Evolutionary conservation across 2,797 vertebrate species (phyloP).

Genomic region (Carcharodon carcharias): DNA sequence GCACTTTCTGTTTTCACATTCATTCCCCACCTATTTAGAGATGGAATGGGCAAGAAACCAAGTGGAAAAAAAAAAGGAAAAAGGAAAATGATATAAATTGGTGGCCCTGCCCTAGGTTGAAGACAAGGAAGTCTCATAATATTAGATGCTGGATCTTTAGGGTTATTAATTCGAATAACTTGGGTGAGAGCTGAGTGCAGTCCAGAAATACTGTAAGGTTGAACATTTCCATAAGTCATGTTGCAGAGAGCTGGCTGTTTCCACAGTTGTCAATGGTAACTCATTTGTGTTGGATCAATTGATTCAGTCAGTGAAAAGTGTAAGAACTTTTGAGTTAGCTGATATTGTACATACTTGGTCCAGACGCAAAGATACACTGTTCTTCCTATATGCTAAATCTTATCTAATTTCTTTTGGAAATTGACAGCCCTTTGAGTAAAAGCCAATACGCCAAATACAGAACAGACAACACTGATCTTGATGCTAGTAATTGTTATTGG

Average conservation of each 20-base stretch:
- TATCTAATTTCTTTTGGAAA: slow-evolving; percentile 19
- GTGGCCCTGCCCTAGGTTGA: background rate
- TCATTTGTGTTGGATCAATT: background rate
- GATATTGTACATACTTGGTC: background rate
- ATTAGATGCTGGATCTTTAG: background rate
- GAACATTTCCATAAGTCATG: background rate
- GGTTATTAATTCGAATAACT: background rate
- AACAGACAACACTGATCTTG: background rate
- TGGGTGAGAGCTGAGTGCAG: background rate
- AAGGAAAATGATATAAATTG: background rate
- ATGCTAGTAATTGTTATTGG: slow-evolving; percentile 9
- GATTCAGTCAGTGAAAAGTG: background rate
- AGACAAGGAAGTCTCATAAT: background rate
- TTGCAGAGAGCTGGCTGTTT: background rate
- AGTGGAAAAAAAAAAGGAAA: background rate
- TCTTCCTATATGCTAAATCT: background rate
- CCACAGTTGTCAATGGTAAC: background rate
- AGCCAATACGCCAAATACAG: slow-evolving; percentile 1
- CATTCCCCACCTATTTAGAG: background rate
- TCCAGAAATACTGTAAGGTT: background rate
- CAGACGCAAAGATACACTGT: background rate
- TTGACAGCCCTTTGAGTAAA: background rate
- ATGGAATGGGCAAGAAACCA: background rate
- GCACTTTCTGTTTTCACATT: background rate
- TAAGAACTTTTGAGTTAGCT: background rate